These are phyloP conservation scores for Upupa epops DNA, from an alignment of 2,113 vertebrate species.

Conservation along the genomic window DNA sequence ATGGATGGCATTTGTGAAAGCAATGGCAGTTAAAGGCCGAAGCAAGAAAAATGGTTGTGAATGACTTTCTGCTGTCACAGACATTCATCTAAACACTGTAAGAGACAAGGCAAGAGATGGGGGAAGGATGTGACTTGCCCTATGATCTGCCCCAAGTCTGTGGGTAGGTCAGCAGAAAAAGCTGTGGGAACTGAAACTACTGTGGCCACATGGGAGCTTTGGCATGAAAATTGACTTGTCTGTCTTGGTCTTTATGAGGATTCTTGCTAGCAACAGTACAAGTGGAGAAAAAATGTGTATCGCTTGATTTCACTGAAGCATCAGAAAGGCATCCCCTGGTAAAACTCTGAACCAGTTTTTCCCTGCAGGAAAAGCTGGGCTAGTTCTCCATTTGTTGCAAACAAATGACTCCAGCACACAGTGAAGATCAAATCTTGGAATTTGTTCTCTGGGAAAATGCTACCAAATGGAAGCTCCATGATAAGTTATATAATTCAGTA, in stretches of 20 bases:
- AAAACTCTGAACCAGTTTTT: conserved; percentile 18
- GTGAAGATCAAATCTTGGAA: background rate
- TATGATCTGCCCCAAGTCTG: background rate
- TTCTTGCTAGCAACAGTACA: conserved; percentile 26
- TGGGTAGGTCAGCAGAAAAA: conserved; percentile 23
- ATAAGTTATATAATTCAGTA: background rate
- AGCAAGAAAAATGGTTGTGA: background rate
- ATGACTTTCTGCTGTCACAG: background rate
- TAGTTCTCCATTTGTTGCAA: background rate
- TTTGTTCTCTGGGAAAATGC: background rate
- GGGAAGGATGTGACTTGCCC: background rate
- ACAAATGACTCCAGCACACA: background rate
- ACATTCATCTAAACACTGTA: background rate
- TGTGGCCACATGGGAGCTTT: conserved; percentile 37
- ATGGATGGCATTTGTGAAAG: background rate
- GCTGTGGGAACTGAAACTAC: conserved; percentile 57
- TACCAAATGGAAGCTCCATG: background rate
- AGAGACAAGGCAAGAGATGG: background rate
- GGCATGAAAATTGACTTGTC: conserved; percentile 36
- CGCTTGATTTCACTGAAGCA: background rate
- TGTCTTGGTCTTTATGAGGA: conserved; percentile 34
- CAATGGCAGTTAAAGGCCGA: background rate
- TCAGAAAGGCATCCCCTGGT: background rate
- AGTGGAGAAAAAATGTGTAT: conserved; percentile 24
- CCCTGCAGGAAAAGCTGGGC: background rate